Conservation (phyloP, 1,140 invertebrate species). For the Trichonephila clavata region DNA sequence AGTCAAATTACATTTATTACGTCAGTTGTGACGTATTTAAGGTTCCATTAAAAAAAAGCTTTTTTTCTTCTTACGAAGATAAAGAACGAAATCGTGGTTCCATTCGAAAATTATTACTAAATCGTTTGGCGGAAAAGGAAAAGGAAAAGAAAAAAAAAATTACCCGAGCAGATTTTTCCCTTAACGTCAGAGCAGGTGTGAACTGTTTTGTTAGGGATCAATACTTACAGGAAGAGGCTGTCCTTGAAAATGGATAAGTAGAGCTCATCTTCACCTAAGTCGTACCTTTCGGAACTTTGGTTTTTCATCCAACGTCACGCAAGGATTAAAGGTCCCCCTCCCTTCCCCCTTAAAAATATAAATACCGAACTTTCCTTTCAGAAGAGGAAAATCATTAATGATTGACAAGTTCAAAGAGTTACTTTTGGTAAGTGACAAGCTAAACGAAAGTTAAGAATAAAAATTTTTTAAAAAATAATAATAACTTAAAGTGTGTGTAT, state of each 20-base stretch:
- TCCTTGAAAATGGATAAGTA: constrained; percentile 12
- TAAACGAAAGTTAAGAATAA: background rate
- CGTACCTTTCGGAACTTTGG: background rate
- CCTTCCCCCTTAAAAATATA: background rate
- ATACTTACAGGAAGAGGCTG: background rate
- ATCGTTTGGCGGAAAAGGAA: background rate
- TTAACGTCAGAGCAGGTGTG: constrained; percentile 1
- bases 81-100: background rate
- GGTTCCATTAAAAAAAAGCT: background rate
- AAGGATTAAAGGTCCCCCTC: background rate
- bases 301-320: constrained; percentile 1
- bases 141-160: background rate
- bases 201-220: constrained; percentile 8
- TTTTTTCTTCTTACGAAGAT: background rate
- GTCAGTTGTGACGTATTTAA: background rate
- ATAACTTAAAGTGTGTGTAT: background rate
- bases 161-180: background rate
- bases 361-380: background rate
- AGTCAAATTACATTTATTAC: background rate
- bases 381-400: background rate
- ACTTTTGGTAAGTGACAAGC: background rate
- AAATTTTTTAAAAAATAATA: too few species aligned
- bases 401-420: constrained; percentile 35
- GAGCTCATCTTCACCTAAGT: background rate
- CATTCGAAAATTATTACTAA: background rate